phyloP scores from a whole-genome alignment of 2,888 invertebrate species.

The Coelinius sp. region DNA sequence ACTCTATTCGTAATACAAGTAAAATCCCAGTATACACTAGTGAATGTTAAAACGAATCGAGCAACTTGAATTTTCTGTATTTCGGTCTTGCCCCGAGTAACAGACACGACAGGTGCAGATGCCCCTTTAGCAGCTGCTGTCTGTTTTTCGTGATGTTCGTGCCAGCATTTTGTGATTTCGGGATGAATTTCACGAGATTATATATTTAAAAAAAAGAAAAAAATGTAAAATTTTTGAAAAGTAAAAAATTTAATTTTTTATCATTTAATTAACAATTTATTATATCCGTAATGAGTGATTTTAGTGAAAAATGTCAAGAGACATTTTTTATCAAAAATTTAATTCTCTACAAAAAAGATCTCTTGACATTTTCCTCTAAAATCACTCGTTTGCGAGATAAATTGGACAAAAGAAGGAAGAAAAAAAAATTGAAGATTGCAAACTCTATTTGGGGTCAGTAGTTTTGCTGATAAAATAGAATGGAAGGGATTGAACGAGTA shows the following conservation, averaged over 20 bases:
- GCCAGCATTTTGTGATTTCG: slow-evolving; percentile 45
- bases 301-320: too few species aligned
- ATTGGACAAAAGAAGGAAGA: neutral
- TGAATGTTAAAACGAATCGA: neutral
- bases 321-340: too few species aligned
- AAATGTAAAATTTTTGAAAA: neutral
- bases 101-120: slow-evolving; percentile 57
- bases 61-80: slow-evolving; percentile 52
- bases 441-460: slow-evolving; percentile 8
- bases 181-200: slow-evolving; percentile 25
- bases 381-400: too few species aligned
- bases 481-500: slow-evolving; percentile 23
- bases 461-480: slow-evolving; percentile 6
- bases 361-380: too few species aligned
- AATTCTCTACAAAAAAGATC: too few species aligned
- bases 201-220: slow-evolving; percentile 11
- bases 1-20: neutral
- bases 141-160: slow-evolving; percentile 56
- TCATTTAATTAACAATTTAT: too few species aligned
- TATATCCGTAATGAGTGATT: too few species aligned
- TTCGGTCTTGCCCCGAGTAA: slow-evolving; percentile 61
- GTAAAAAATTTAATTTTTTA: neutral
- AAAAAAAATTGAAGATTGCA: neutral
- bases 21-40: slow-evolving; percentile 13
- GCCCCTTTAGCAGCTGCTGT: slow-evolving; percentile 58